Evolutionary conservation across 2,888 invertebrate genomes (phyloP).

Genomic region (Trichopria drosophilae): DNA sequence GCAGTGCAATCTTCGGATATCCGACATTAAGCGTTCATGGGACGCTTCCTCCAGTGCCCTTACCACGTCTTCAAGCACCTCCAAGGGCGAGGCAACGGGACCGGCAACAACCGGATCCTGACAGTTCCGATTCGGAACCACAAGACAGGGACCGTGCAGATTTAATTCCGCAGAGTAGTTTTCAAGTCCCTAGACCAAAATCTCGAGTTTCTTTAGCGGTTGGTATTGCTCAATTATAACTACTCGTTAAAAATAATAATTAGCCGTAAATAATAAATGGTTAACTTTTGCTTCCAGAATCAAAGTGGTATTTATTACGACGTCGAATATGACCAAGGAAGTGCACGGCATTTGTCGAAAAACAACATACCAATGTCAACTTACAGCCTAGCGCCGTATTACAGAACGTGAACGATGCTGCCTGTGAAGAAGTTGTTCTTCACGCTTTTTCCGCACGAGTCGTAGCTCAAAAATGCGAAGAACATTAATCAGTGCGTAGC

Average conservation of each 20-base stretch:
- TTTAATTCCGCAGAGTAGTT: slow-evolving; percentile 66
- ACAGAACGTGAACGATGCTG: slow-evolving; percentile 59
- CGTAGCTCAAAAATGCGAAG: no score
- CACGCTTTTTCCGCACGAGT: no score
- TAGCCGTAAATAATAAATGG: slow-evolving; percentile 14
- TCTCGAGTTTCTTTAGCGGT: slow-evolving; percentile 74
- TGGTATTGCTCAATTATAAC: slow-evolving; percentile 52
- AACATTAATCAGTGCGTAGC: no score
- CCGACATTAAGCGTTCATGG: slow-evolving; percentile 65
- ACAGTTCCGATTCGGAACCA: slow-evolving; percentile 56
- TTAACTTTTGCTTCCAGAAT: slow-evolving; percentile 65
- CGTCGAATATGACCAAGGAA: slow-evolving; percentile 78
- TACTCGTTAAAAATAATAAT: not conserved
- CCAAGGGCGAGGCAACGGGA: slow-evolving; percentile 46
- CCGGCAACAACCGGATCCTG: slow-evolving; percentile 49
- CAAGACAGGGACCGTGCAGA: slow-evolving; percentile 75
- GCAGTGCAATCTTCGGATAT: slow-evolving; percentile 83
- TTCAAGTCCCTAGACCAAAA: slow-evolving; percentile 81
- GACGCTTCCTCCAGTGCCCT: slow-evolving; percentile 71
- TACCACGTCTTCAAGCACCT: slow-evolving; percentile 65
- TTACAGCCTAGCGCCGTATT: slow-evolving; percentile 75
- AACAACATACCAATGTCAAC: slow-evolving; percentile 76
- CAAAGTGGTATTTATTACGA: slow-evolving; percentile 90
- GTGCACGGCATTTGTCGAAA: slow-evolving; percentile 61
- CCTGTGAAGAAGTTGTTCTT: no score